A percentile compares a stretch with the other conserved stretches of the same genome.
phyloP scores from a whole-genome alignment of 2,113 vertebrate species.

The Prunella fulvescens region DNA sequence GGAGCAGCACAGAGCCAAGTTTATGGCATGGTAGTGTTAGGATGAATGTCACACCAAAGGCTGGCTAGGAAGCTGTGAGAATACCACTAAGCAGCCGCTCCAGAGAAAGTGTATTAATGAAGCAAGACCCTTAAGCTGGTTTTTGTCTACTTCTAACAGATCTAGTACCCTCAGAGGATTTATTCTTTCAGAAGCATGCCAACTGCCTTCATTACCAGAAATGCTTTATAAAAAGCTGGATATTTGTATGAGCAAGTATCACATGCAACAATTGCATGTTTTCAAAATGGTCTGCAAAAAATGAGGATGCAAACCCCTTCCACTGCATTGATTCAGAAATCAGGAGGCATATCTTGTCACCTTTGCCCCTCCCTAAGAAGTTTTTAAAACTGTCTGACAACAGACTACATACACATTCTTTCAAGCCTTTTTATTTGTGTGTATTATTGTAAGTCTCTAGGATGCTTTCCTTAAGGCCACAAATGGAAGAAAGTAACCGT shows the following conservation, averaged over 20 bases:
- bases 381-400: background rate
- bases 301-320: background rate
- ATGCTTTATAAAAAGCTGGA: background rate
- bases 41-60: background rate
- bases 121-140: background rate
- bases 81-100: background rate
- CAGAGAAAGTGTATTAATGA: background rate
- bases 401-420: background rate
- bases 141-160: background rate
- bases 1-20: background rate
- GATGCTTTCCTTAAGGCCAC: background rate
- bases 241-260: background rate
- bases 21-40: background rate
- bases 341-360: background rate
- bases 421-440: background rate
- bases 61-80: background rate
- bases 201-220: background rate
- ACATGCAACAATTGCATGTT: background rate
- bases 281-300: background rate
- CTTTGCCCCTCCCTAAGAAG: background rate
- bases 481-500: background rate
- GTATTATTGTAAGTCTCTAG: background rate
- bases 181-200: background rate
- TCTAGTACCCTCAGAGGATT: background rate
- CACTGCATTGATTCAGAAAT: background rate